phyloP scores from a whole-genome alignment of 2,113 vertebrate species.

The Corythornis madagascariensis region DNA sequence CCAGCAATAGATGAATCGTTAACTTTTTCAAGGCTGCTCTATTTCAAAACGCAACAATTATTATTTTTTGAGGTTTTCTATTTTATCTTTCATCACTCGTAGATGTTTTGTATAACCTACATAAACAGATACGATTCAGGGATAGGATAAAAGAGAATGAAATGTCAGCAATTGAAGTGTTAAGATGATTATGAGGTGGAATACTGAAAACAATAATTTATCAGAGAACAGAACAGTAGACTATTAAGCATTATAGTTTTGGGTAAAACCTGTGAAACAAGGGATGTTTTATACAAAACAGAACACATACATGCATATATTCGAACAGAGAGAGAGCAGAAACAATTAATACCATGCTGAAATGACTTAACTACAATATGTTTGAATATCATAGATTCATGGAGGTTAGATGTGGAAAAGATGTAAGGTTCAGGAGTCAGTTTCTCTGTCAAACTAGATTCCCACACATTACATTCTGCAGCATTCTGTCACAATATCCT shows the following conservation, averaged over 20 bases:
- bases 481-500: not conserved
- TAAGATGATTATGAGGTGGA: not conserved
- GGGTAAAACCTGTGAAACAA: not conserved
- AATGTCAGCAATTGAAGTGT: not conserved
- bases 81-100: slow-evolving; percentile 17
- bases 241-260: not conserved
- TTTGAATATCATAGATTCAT: not conserved
- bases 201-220: not conserved
- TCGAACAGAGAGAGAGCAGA: not conserved
- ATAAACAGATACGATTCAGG: not conserved
- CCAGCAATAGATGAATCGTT: slow-evolving; percentile 27
- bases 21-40: not conserved
- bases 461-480: not conserved
- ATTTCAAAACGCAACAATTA: not conserved
- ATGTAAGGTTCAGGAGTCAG: not conserved
- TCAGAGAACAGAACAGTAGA: not conserved
- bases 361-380: not conserved
- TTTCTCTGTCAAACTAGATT: not conserved
- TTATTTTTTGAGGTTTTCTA: not conserved
- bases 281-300: not conserved
- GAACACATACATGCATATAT: not conserved
- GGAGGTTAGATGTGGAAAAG: not conserved
- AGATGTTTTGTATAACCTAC: not conserved
- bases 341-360: not conserved
- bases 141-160: not conserved